Conservation (phyloP, 2,113 vertebrate species). For the Plectropomus leopardus region DNA sequence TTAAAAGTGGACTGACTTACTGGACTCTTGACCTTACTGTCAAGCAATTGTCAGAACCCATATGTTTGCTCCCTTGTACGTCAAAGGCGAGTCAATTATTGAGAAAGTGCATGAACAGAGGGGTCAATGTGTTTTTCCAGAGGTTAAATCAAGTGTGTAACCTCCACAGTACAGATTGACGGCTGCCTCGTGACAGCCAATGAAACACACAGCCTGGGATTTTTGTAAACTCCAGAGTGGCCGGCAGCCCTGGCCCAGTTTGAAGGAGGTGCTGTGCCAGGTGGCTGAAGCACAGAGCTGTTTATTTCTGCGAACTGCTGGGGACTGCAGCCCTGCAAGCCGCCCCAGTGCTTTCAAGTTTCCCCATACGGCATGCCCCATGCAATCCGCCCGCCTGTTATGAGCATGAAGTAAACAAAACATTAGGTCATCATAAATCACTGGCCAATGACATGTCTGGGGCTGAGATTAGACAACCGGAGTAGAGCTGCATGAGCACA, state of each 20-base stretch:
- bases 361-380: conserved; percentile 63
- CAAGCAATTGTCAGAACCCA: conserved; percentile 60
- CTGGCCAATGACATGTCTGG: conserved; percentile 72
- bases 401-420: conserved; percentile 84
- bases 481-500: conserved; percentile 49
- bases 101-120: conserved; percentile 56
- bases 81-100: conserved; percentile 59
- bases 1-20: conserved; percentile 62
- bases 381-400: conserved; percentile 76
- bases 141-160: conserved; percentile 62
- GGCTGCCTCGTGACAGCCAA: conserved; percentile 46
- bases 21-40: conserved; percentile 78
- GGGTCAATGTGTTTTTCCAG: conserved; percentile 55
- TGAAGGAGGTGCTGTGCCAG: conserved; percentile 65
- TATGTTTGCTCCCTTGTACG: conserved; percentile 37
- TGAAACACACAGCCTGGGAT: conserved; percentile 45
- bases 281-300: conserved; percentile 69
- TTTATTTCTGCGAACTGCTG: conserved; percentile 72
- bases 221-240: conserved; percentile 54
- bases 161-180: conserved; percentile 61
- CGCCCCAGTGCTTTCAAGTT: conserved; percentile 79
- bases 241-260: conserved; percentile 21
- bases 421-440: conserved; percentile 86
- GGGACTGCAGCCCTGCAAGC: conserved; percentile 57
- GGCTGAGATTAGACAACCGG: conserved; percentile 58